phyloP scores from a whole-genome alignment of 2,888 invertebrate species.

The Antitype chi region DNA sequence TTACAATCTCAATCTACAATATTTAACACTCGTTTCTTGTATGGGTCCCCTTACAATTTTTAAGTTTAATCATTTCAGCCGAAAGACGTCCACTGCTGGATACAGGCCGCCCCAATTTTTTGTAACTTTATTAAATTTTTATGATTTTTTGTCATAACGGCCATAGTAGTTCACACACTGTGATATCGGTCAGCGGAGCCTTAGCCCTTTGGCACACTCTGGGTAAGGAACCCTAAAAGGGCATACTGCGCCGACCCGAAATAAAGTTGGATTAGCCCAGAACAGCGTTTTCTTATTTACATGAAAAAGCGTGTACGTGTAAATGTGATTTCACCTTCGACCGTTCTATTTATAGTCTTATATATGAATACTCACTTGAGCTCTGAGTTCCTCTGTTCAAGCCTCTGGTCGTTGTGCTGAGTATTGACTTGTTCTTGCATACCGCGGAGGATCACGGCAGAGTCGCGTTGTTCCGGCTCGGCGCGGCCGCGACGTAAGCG shows the following conservation, averaged over 20 bases:
- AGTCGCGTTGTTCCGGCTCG: conserved; percentile 92
- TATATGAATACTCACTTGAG: conserved; percentile 91
- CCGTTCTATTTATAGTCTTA: background rate
- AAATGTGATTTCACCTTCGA: background rate
- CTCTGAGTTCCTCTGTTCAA: conserved; percentile 90
- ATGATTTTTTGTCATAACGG: too few relatives aligned
- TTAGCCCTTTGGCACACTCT: too few relatives aligned
- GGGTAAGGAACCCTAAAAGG: background rate
- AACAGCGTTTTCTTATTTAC: background rate
- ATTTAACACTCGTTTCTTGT: too few relatives aligned
- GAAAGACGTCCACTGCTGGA: background rate
- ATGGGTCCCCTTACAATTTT: too few relatives aligned
- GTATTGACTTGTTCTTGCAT: conserved; percentile 92
- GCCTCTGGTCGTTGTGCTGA: conserved; percentile 92
- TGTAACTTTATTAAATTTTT: too few relatives aligned
- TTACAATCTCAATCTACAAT: too few relatives aligned
- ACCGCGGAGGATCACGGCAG: conserved; percentile 96
- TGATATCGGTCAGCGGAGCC: too few relatives aligned
- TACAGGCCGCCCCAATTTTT: too few relatives aligned
- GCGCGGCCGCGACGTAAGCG: conserved; percentile 95
- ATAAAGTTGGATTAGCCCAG: background rate
- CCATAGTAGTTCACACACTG: too few relatives aligned
- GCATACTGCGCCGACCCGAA: background rate
- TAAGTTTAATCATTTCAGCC: background rate
- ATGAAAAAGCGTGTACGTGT: background rate